Evolutionary conservation across 2,113 vertebrate genomes (phyloP).

Genomic region (Chunga burmeisteri): DNA sequence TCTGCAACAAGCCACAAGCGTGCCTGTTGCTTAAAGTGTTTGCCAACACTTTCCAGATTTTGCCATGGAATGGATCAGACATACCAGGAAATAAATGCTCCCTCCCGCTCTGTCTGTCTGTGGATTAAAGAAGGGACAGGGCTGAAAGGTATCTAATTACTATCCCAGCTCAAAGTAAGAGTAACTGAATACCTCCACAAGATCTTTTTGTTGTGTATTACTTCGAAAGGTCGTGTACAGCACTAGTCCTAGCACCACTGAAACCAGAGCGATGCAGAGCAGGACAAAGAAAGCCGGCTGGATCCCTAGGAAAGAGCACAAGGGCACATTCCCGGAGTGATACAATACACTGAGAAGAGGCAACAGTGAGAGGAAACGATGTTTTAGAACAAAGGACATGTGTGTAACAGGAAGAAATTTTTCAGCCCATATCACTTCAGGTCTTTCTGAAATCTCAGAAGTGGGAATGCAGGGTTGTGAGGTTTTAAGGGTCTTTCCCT

Average conservation of each 20-base stretch:
- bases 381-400: not conserved
- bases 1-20: not conserved
- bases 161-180: not conserved
- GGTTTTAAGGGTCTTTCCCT: not conserved
- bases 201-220: conserved; percentile 61
- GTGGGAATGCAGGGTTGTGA: not conserved
- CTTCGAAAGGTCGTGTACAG: conserved; percentile 75
- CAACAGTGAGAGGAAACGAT: not conserved
- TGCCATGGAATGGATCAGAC: not conserved
- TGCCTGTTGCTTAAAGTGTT: not conserved
- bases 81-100: not conserved
- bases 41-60: not conserved
- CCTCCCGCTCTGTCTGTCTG: not conserved
- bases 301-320: conserved; percentile 63
- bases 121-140: not conserved
- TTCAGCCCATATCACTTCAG: not conserved
- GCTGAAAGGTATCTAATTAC: not conserved
- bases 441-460: not conserved
- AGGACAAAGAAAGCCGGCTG: conserved; percentile 80
- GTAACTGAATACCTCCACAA: conserved; percentile 73
- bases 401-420: not conserved
- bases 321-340: not conserved
- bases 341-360: not conserved
- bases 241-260: conserved; percentile 77
- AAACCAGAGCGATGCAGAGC: conserved; percentile 75